Evolutionary conservation across 2,797 vertebrate genomes (phyloP), one percentile per base, ranked within the genome.

Genomic region (Poliocrania exsul): DNA sequence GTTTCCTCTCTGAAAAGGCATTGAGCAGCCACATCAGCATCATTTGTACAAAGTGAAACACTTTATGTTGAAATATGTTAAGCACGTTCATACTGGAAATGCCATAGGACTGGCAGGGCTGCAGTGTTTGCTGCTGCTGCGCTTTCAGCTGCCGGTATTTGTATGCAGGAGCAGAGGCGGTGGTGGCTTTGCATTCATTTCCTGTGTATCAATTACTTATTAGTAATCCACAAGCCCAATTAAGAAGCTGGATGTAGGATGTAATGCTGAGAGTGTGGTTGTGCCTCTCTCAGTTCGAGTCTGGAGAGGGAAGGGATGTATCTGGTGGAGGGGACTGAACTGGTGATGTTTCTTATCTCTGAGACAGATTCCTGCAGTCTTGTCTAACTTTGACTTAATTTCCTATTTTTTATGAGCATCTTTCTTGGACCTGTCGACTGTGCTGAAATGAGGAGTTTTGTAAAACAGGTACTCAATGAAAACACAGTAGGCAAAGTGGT

Each of bases 161-260:
- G 87, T 83, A 90, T 93, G 81, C 89, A 90, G 93, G 26, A 61
- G 80, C 51, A 3, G 57, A 66, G 90, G 64, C 19, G 3, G 90
- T 26, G 37, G 69, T 23, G 24, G 77, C 71, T 88, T 89, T 35
- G 10, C 71, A 77, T 97, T 94, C 95, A 78, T 96, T 97, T 96
- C 88, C 75, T 92, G 93, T 72, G 66, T 94, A 93, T 92, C 93
- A 95, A 37, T 94, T 89, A 89, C 84, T 92, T 90, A 93, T 80
- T 78, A 85, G 95, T 67, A 77, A 84, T 75, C 57, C 60, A 58
- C 24, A 51, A 73, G 58, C 60, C 40, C 51, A 78, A 4, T 93
- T 77, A 95, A 88, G 83, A 78, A 80, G 5, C 65, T 77, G 74
- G 56, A 86, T 49, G 53, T 57, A 49, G 42, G 46, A 16, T 58